Evolutionary conservation across 2,797 vertebrate species (phyloP).

Genomic region (Sebastes goodei): DNA sequence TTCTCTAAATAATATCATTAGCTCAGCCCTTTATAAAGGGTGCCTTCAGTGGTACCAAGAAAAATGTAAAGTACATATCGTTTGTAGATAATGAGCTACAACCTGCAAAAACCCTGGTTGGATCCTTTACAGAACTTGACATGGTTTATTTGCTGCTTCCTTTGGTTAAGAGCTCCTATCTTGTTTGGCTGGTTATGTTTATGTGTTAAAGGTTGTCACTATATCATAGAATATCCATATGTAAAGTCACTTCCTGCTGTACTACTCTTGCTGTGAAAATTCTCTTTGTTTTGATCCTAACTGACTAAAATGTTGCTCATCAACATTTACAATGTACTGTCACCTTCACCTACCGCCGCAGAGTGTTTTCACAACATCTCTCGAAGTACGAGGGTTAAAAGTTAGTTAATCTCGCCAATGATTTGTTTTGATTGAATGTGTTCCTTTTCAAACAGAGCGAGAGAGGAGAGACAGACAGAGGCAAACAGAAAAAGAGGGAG

Average conservation of each 20-base stretch:
- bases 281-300: not conserved
- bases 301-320: not conserved
- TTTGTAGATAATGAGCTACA: no score
- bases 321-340: not conserved
- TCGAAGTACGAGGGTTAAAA: not conserved
- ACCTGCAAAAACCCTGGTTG: no score
- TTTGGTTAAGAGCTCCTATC: no score
- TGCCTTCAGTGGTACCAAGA: no score
- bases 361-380: not conserved
- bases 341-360: not conserved
- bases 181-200: not conserved
- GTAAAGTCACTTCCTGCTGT: not conserved
- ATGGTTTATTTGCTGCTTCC: no score
- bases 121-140: no score
- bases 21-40: no score
- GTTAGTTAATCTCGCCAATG: slow-evolving; percentile 27
- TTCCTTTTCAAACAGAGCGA: slow-evolving; percentile 23
- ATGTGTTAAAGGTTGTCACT: not conserved
- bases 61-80: no score
- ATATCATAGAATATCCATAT: not conserved
- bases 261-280: no score
- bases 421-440: slow-evolving; percentile 42
- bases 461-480: not conserved
- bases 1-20: no score
- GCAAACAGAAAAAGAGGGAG: slow-evolving; percentile 13